Evolutionary conservation across 2,888 invertebrate genomes (phyloP).

Genomic region (Elgonia sp.): DNA sequence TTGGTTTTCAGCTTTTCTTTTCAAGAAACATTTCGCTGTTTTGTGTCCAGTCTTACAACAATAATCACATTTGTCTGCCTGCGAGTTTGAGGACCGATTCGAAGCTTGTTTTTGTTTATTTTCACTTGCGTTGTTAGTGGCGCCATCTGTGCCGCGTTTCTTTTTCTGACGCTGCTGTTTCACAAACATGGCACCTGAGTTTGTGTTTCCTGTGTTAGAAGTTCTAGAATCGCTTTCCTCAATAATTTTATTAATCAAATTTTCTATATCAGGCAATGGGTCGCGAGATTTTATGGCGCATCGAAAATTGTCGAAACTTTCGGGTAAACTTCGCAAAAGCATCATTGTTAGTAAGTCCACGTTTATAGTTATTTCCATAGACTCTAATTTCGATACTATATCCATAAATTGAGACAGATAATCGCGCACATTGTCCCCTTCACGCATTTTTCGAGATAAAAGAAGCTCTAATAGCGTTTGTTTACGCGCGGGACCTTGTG

Average conservation of each 20-base stretch:
- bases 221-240: background rate
- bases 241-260: background rate
- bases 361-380: background rate
- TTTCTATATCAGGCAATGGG: background rate
- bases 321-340: background rate
- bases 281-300: background rate
- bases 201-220: background rate
- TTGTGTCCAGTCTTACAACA: background rate
- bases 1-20: background rate
- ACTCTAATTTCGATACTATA: background rate
- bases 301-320: background rate
- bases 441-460: background rate
- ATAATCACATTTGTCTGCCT: background rate
- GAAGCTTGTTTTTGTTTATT: background rate
- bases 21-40: background rate
- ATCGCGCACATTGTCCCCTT: background rate
- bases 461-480: background rate
- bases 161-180: background rate
- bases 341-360: background rate
- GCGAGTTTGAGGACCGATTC: background rate
- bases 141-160: background rate
- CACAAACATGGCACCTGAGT: background rate
- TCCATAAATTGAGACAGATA: background rate
- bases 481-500: conserved; percentile 18
- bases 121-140: background rate